Evolutionary conservation across 1,140 invertebrate species (phyloP).

Genomic region (Neodiprion pinetum): DNA sequence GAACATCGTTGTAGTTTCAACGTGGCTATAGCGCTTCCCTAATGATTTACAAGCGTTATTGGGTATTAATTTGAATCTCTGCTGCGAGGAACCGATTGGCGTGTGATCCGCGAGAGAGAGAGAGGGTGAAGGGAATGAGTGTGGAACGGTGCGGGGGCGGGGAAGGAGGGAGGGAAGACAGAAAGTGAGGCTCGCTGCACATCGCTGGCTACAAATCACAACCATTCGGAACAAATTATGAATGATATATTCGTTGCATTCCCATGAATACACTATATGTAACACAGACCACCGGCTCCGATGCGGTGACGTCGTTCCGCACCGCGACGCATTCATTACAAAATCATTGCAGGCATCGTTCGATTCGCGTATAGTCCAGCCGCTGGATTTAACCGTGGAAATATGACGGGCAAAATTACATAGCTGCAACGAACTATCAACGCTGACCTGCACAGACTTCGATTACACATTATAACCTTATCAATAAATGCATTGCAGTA

Average conservation of each 20-base stretch:
- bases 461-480: too few species aligned
- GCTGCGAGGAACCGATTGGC: conserved; percentile 43
- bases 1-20: conserved; percentile 44
- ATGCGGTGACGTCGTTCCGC: background rate
- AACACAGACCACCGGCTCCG: conserved; percentile 7
- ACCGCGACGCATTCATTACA: conserved; percentile 4
- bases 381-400: too few species aligned
- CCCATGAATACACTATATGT: conserved; percentile 53
- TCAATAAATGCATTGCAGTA: too few species aligned
- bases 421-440: too few species aligned
- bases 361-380: too few species aligned
- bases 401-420: too few species aligned
- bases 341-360: background rate
- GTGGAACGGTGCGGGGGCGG: conserved; percentile 10
- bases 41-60: conserved; percentile 58
- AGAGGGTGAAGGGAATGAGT: conserved; percentile 23
- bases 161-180: conserved; percentile 22
- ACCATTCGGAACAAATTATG: conserved; percentile 61
- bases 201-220: conserved; percentile 56
- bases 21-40: conserved; percentile 47
- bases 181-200: background rate
- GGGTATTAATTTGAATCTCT: conserved; percentile 63
- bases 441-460: too few species aligned
- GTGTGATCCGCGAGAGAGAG: conserved; percentile 29
- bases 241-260: conserved; percentile 61